Conservation (phyloP, 2,888 invertebrate genomes). For the Loripinus fragilis region DNA sequence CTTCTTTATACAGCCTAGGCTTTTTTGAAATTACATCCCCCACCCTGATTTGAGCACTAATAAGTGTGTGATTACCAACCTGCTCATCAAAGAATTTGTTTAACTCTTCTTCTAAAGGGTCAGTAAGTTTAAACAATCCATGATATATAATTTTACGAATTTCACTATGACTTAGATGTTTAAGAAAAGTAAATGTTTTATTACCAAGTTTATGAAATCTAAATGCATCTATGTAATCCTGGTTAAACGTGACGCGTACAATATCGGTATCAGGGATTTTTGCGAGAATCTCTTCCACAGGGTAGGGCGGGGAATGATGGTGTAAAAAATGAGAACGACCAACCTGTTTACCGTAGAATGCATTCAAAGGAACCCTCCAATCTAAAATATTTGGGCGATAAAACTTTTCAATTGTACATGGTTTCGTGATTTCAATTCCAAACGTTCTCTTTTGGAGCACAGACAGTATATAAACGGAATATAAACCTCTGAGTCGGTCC, state of each 20-base stretch:
- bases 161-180: not conserved
- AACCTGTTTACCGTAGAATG: not conserved
- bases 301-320: not conserved
- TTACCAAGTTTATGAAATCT: not conserved
- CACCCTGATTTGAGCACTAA: not conserved
- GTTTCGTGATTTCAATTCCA: not conserved
- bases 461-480: not conserved
- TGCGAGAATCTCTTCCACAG: not conserved
- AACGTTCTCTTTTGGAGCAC: not conserved
- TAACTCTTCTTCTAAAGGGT: not conserved
- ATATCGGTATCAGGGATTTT: not conserved
- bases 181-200: not conserved
- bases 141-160: not conserved
- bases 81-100: not conserved
- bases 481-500: constrained; percentile 1
- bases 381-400: not conserved
- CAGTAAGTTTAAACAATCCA: not conserved
- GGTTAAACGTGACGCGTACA: not conserved
- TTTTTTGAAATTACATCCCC: not conserved
- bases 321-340: not conserved
- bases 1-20: not conserved
- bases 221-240: not conserved
- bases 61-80: not conserved
- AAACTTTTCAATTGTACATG: not conserved
- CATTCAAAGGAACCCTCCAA: not conserved